Conservation (phyloP, 37 sponge, comb jelly and placozoan genomes). For the Spongia lamella region DNA sequence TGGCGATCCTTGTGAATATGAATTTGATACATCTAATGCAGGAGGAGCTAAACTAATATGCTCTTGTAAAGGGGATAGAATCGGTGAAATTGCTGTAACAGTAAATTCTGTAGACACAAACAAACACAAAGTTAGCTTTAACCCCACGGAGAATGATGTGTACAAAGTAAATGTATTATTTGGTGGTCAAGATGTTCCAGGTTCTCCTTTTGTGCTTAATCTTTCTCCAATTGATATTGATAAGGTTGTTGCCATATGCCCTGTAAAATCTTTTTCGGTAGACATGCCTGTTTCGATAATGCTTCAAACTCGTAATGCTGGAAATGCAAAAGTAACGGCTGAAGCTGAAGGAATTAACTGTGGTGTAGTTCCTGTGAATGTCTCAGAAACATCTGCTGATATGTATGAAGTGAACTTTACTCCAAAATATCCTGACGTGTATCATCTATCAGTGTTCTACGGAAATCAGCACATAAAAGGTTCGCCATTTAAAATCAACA, state of each 20-base stretch:
- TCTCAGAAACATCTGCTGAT: conserved; percentile 44
- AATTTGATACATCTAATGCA: too few relatives aligned
- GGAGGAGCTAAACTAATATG: too few relatives aligned
- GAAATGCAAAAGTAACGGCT: conserved; percentile 62
- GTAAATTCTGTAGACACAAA: conserved; percentile 24
- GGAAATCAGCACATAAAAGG: conserved; percentile 57
- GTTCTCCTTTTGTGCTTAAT: conserved; percentile 77
- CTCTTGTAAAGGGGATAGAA: conserved; percentile 15
- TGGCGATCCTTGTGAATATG: too few relatives aligned
- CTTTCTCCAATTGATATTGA: conserved; percentile 49
- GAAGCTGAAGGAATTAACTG: conserved; percentile 35
- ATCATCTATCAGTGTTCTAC: conserved; percentile 57
- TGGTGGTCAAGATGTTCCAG: conserved; percentile 57
- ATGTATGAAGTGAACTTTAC: conserved; percentile 41
- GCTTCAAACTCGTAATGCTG: conserved; percentile 47
- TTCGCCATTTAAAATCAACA: conserved; percentile 73
- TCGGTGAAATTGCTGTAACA: conserved; percentile 56
- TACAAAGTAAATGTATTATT: conserved; percentile 53
- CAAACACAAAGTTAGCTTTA: conserved; percentile 45
- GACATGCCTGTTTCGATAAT: conserved; percentile 58
- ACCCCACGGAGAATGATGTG: conserved; percentile 53
- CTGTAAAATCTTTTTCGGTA: conserved; percentile 28
- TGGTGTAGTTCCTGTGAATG: conserved; percentile 62
- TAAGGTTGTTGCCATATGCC: conserved; percentile 57
- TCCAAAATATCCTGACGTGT: conserved; percentile 49